Base-by-base conservation (phyloP, 2,888 invertebrate genomes). In the Diadegma fenestrale region DNA sequence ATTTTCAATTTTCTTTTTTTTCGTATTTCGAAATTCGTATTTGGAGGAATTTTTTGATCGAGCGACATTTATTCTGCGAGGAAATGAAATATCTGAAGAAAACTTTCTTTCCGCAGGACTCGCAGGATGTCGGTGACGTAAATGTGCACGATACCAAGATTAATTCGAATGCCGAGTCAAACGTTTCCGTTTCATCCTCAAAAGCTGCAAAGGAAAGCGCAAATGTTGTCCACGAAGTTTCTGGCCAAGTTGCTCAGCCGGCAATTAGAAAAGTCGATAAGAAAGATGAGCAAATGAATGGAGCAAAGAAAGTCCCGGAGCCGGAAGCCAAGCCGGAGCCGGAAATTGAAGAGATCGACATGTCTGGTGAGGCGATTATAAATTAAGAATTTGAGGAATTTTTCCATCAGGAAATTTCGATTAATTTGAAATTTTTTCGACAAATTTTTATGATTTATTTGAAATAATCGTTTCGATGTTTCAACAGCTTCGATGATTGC, bases 401-500 rank as follows among this genome's bases (percentile, higher is more conserved):
- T 54, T 54, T 37, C 1, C 19, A 54, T 22, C 8, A 22, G 19
- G 10, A 10, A 22, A 22, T 54, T 22, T 54, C 10, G n/a, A 22
- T n/a, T n/a, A n/a, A n/a, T n/a, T n/a, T 22, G 54, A 54, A 17
- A 17, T n/a, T 63, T 14, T 30, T 61, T 22, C 22, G 17, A 33
- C 10, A 48, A 1, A 48, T 10, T 26, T 17, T 19, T 19, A 22
- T 45, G 4, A 80, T 80, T 80, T 5, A n/a, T n/a, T 22, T 26
- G 1, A 41, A 66, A 8, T 75, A n/a, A 66, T 66, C 41, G 10
- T 33, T 45, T 43, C 5, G 37, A n/a, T 73, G 0, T n/a, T 33
- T 48, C 45, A 19, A 64, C 95, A 88, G 95, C 96, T 68, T 96
- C 96, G 48, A 96, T 96, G 95, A 96, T 95, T 84, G 95, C 95